phyloP scores from a whole-genome alignment of 1,140 invertebrate genomes.

The Caenorhabditis remanei region DNA sequence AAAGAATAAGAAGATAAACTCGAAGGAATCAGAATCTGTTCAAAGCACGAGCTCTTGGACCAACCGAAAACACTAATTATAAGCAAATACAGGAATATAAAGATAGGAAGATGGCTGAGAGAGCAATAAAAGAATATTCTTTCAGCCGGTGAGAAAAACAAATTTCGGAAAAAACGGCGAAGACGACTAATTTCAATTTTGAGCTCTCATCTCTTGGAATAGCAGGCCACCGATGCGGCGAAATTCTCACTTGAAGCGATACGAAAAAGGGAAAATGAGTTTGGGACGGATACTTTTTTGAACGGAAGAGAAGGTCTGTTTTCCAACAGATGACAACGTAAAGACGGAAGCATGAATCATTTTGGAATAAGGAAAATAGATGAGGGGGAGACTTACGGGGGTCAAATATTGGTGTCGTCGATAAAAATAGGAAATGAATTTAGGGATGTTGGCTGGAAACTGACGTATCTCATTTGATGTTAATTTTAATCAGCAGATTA shows the following conservation, averaged over 20 bases:
- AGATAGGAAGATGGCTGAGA: background rate
- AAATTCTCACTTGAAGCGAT: constrained; percentile 34
- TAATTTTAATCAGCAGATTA: too few species aligned
- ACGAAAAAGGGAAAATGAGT: constrained; percentile 45
- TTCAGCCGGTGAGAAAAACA: constrained; percentile 34
- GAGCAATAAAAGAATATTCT: constrained; percentile 37
- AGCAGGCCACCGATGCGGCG: constrained; percentile 38
- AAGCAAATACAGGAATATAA: constrained; percentile 38
- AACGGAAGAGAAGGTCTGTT: background rate
- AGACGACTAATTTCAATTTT: constrained; percentile 43
- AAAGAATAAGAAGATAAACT: background rate
- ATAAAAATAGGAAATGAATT: constrained; percentile 23
- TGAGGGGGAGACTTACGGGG: background rate
- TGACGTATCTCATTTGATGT: background rate
- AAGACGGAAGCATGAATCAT: constrained; percentile 23
- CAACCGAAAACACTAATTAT: constrained; percentile 44
- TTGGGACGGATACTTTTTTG: constrained; percentile 7
- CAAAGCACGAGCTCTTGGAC: background rate
- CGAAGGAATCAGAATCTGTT: too few species aligned
- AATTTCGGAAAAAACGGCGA: constrained; percentile 43
- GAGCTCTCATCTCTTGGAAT: constrained; percentile 46
- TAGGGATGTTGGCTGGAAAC: background rate
- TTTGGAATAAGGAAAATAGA: background rate
- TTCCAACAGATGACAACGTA: background rate
- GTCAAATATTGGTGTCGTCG: background rate